Conservation (phyloP, 1,140 invertebrate genomes). For the Macrostomum lignano region DNA sequence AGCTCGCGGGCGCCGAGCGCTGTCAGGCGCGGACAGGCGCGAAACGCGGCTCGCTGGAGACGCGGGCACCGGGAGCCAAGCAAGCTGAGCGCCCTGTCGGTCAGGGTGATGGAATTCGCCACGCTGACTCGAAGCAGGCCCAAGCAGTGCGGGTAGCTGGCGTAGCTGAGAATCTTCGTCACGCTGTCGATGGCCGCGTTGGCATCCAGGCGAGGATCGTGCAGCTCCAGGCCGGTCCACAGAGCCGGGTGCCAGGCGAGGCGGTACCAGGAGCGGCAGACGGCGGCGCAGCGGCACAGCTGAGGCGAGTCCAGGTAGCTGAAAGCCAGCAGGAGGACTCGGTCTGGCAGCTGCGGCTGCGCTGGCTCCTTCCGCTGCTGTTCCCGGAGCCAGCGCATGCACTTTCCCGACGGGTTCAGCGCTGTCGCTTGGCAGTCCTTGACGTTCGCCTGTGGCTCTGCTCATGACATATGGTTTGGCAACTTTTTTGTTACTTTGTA, state of each 20-base stretch:
- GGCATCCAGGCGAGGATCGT: constrained; percentile 36
- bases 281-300: constrained; percentile 44
- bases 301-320: constrained; percentile 45
- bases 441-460: too few relatives aligned
- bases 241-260: constrained; percentile 46
- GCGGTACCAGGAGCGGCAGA: constrained; percentile 46
- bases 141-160: constrained; percentile 26
- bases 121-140: constrained; percentile 37
- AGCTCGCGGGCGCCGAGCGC: constrained; percentile 5
- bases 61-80: constrained; percentile 42
- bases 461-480: too few relatives aligned
- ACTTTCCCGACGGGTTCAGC: too few relatives aligned
- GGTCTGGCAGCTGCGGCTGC: constrained; percentile 32
- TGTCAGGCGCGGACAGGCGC: constrained; percentile 2
- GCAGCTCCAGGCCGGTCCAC: constrained; percentile 40
- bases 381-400: too few relatives aligned
- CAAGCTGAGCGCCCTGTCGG: constrained; percentile 40
- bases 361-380: too few relatives aligned
- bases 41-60: constrained; percentile 30
- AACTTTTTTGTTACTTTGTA: too few relatives aligned
- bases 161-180: constrained; percentile 24
- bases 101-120: constrained; percentile 41
- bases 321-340: constrained; percentile 36
- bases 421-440: too few relatives aligned
- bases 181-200: constrained; percentile 38